Conservation (phyloP, 2,888 invertebrate species). For the Pachliopta kotzebuea region DNA sequence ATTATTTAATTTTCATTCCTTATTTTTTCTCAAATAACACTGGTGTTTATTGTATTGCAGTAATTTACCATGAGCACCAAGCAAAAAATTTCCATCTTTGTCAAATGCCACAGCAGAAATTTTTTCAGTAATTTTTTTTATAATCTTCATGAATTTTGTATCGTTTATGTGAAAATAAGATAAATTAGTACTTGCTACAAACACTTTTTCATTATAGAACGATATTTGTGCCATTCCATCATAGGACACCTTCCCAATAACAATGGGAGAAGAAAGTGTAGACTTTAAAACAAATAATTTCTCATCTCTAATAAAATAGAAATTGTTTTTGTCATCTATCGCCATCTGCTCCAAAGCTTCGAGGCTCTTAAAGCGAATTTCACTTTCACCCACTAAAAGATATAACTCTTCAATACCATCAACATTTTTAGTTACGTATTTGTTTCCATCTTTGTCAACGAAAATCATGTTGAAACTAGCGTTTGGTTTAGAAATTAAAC, state of each 20-base stretch:
- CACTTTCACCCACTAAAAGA: slow-evolving; percentile 52
- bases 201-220: slow-evolving; percentile 53
- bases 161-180: slow-evolving; percentile 60
- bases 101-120: slow-evolving; percentile 65
- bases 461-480: slow-evolving; percentile 59
- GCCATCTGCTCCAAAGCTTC: slow-evolving; percentile 60
- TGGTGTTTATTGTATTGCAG: slow-evolving; percentile 55
- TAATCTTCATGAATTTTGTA: slow-evolving; percentile 48
- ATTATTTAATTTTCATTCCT: neutral
- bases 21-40: slow-evolving; percentile 44
- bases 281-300: slow-evolving; percentile 55
- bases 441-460: slow-evolving; percentile 63
- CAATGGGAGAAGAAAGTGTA: slow-evolving; percentile 44
- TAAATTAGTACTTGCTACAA: slow-evolving; percentile 56
- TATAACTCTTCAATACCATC: slow-evolving; percentile 61
- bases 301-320: slow-evolving; percentile 59
- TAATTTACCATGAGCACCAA: slow-evolving; percentile 56
- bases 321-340: slow-evolving; percentile 61
- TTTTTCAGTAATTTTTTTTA: slow-evolving; percentile 51
- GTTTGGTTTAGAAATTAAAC: slow-evolving; percentile 44
- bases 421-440: slow-evolving; percentile 57
- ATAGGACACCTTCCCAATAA: slow-evolving; percentile 53
- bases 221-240: slow-evolving; percentile 62
- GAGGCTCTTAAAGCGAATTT: slow-evolving; percentile 51
- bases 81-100: slow-evolving; percentile 50